These are phyloP conservation scores for Chydorus sphaericus DNA, from an alignment of 2,888 invertebrate genomes.

Conservation along the genomic window DNA sequence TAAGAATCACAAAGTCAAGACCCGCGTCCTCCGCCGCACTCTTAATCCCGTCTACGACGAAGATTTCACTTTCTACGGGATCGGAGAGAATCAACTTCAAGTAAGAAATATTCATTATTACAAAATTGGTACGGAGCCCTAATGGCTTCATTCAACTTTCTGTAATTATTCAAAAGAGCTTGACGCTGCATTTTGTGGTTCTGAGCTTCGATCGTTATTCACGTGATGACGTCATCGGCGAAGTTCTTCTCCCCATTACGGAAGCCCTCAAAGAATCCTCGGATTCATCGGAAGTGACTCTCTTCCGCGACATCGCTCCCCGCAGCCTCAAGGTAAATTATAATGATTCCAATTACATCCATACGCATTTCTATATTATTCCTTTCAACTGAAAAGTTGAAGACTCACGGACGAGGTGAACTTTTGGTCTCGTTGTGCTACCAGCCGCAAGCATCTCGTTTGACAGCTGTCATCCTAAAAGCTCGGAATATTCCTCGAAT, in stretches of 20 bases:
- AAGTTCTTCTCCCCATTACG: constrained; percentile 43
- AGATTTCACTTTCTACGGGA: constrained; percentile 96
- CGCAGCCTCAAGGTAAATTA: constrained; percentile 72
- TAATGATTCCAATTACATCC: neutral
- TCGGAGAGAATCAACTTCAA: constrained; percentile 66
- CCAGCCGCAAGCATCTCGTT: constrained; percentile 89
- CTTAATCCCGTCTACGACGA: constrained; percentile 95
- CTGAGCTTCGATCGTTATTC: constrained; percentile 94
- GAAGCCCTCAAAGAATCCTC: constrained; percentile 48
- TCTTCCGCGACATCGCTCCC: constrained; percentile 75
- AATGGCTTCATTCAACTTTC: constrained; percentile 5
- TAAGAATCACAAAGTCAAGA: constrained; percentile 94
- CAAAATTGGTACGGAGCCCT: neutral
- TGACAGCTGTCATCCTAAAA: constrained; percentile 92
- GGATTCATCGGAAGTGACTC: neutral
- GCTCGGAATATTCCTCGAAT: constrained; percentile 94
- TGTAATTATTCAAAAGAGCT: constrained; percentile 38
- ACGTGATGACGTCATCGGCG: constrained; percentile 94
- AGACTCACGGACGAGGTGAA: constrained; percentile 85
- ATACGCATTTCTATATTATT: neutral
- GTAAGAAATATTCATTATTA: constrained; percentile 24
- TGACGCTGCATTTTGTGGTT: constrained; percentile 77
- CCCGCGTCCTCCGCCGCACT: constrained; percentile 87
- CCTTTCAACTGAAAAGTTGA: constrained; percentile 44
- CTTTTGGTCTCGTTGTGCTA: constrained; percentile 90